phyloP scores from a whole-genome alignment of 2,797 vertebrate species.

The Esox lucius region DNA sequence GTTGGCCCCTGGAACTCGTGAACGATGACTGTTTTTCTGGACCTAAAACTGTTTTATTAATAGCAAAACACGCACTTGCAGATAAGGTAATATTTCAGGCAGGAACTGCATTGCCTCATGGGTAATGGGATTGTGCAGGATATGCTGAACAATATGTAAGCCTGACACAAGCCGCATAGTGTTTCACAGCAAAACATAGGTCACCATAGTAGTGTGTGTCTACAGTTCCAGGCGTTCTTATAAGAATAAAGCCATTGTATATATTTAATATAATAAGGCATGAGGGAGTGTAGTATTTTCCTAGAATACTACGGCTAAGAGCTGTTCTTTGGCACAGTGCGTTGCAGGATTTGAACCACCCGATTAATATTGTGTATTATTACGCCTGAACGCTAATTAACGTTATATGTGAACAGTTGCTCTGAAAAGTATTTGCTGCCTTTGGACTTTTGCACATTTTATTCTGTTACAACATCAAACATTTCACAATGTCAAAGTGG shows the following conservation, averaged over 20 bases:
- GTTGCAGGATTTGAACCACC: too few relatives aligned
- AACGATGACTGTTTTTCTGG: background rate
- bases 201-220: background rate
- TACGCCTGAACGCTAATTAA: too few relatives aligned
- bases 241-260: background rate
- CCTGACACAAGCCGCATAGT: background rate
- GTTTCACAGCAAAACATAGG: background rate
- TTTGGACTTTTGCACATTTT: too few relatives aligned
- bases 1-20: background rate
- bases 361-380: too few relatives aligned
- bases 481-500: too few relatives aligned
- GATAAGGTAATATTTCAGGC: constrained; percentile 30
- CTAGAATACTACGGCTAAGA: too few relatives aligned
- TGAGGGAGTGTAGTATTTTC: too few relatives aligned
- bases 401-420: too few relatives aligned
- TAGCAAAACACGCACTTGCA: constrained; percentile 21
- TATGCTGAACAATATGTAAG: background rate
- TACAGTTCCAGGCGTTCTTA: background rate
- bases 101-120: constrained; percentile 17
- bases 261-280: background rate
- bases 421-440: too few relatives aligned
- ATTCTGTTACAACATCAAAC: too few relatives aligned
- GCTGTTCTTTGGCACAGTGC: too few relatives aligned
- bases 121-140: constrained; percentile 30
- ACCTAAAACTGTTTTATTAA: constrained; percentile 24